Base-by-base conservation (phyloP, 2,888 invertebrate genomes). In the Bugula neritina region DNA sequence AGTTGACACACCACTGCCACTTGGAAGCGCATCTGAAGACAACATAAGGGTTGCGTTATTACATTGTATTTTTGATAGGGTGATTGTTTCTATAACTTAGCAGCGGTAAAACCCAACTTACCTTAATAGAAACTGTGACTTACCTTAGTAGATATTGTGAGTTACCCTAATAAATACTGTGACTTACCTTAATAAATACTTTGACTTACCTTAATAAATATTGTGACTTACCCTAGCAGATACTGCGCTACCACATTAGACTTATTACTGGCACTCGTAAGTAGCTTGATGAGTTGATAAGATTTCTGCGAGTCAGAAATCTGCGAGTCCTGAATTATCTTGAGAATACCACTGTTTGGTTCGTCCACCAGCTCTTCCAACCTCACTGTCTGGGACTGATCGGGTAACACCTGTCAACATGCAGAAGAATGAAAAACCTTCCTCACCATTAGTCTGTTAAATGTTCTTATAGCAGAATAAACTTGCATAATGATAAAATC, bases 1-100 rank as follows among this genome's bases (percentile, higher is more conserved):
- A 86, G 75, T 84, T 83, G 71, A 86, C 86, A 17, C 85, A 85
- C 85, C 86, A 86, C 77, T 86, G 85, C 86, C 86, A 86, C 75
- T 82, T 81, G 69, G 80, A 78, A 54, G 83, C 80, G 5, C 63
- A 76, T 75, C 27, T 71, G 72, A 0, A 72, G 34, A 31, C 52
- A 52, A 52, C 21, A 52, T 21, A 52, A 52, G 10, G 21, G 10
- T 13, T 21, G 52, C 52, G 10, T 10, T 13, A 10, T 13, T 13
- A 52, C 52, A 13, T 10, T 52, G 52, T 52, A 13, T 21, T 52
- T 10, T 21, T 13, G 52, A 13, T 21, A 21, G 21, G 52, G 21
- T 52, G 52, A 21, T 10, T 52, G 52, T n/a, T n/a, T n/a, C n/a
- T n/a, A n/a, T n/a, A n/a, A n/a, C n/a, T n/a, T 52, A 52, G 10